A percentile compares a stretch with the other conserved stretches of the same genome.
Conservation (phyloP, 2,113 vertebrate species). For the Caracal caracal region DNA sequence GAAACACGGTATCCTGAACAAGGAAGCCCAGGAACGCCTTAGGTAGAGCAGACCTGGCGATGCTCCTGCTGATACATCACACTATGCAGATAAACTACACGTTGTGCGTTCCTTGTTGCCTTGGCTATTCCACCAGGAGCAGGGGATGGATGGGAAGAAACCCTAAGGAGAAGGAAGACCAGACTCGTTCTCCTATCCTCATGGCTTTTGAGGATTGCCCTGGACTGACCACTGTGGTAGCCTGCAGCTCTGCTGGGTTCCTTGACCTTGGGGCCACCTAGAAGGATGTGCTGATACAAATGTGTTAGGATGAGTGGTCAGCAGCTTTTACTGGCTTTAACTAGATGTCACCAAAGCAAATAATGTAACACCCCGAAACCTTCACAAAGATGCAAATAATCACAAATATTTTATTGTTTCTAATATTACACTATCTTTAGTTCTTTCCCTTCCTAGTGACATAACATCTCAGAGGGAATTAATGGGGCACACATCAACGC, state of each 20-base stretch:
- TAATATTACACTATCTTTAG: neutral
- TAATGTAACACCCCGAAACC: neutral
- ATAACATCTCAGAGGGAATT: neutral
- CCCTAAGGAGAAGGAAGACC: no score
- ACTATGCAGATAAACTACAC: neutral
- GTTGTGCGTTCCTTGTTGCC: neutral
- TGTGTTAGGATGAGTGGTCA: neutral
- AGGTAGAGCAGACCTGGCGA: neutral
- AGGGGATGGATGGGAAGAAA: neutral
- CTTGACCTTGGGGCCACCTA: neutral
- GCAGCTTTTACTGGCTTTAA: neutral
- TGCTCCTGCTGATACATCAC: accelerated
- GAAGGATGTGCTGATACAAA: neutral
- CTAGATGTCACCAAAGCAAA: neutral
- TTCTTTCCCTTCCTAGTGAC: neutral
- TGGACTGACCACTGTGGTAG: neutral
- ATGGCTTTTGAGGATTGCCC: neutral
- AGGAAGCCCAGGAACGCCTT: neutral
- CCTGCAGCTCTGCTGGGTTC: neutral
- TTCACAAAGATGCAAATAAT: neutral
- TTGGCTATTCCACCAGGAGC: neutral
- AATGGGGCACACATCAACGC: neutral
- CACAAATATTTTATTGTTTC: neutral
- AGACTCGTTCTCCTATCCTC: neutral
- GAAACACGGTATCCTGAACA: neutral